phyloP scores from a whole-genome alignment of 2,888 invertebrate species.

The Amblyjoppa fuscipennis region DNA sequence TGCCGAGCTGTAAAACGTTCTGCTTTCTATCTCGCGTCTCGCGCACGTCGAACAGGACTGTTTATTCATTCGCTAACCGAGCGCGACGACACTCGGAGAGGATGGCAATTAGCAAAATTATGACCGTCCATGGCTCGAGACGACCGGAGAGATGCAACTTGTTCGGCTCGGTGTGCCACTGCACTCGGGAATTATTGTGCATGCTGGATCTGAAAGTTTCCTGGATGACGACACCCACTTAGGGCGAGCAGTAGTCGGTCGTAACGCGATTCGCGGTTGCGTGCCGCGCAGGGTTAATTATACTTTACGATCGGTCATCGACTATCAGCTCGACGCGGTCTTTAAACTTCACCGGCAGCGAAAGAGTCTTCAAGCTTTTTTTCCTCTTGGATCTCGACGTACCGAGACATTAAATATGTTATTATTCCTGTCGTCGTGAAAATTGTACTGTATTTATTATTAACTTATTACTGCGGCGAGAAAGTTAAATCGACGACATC shows the following conservation, averaged over 20 bases:
- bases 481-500: conserved; percentile 33
- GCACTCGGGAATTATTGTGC: conserved; percentile 38
- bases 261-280: conserved; percentile 42
- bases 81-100: not conserved
- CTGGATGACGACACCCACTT: conserved; percentile 63
- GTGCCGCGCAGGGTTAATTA: conserved; percentile 61
- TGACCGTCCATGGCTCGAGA: conserved; percentile 1
- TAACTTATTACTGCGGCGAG: not conserved
- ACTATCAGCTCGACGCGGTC: conserved; percentile 58
- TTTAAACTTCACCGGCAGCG: conserved; percentile 45
- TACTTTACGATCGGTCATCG: conserved; percentile 65
- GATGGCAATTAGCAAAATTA: conserved; percentile 31
- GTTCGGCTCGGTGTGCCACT: not conserved
- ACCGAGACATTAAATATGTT: not conserved
- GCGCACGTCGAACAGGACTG: not conserved
- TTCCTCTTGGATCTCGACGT: not conserved
- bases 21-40: conserved; percentile 1
- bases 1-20: conserved; percentile 1
- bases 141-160: not conserved
- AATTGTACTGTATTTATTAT: conserved; percentile 32
- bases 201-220: conserved; percentile 39
- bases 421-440: conserved; percentile 20
- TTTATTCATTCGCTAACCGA: conserved; percentile 42
- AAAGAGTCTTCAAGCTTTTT: conserved; percentile 31
- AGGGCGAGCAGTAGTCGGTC: conserved; percentile 5